Conservation (phyloP, 2,113 vertebrate species). For the Archocentrus centrarchus region DNA sequence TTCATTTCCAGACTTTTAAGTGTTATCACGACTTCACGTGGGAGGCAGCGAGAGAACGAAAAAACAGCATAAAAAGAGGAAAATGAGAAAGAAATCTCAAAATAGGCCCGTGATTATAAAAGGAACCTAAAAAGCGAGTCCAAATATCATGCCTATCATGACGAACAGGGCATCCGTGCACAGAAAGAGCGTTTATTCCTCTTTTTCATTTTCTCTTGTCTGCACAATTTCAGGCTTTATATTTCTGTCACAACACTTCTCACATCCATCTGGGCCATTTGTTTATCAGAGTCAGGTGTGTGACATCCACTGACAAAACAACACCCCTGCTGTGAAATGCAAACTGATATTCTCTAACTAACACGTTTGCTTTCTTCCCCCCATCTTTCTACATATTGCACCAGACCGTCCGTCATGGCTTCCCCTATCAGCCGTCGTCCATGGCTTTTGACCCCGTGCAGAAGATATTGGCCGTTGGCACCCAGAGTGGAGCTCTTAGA, state of each 20-base stretch:
- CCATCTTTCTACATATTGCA: slow-evolving; percentile 47
- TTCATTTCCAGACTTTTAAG: slow-evolving; percentile 56
- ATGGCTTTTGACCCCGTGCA: slow-evolving; percentile 99
- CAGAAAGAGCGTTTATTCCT: slow-evolving; percentile 13
- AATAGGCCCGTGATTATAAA: slow-evolving; percentile 63
- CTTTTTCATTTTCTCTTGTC: slow-evolving; percentile 1
- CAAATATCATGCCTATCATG: slow-evolving; percentile 32
- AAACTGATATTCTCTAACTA: slow-evolving; percentile 43
- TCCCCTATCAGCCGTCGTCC: slow-evolving; percentile 97
- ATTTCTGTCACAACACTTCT: slow-evolving; percentile 42
- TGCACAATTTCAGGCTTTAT: slow-evolving; percentile 30
- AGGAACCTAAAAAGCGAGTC: slow-evolving; percentile 45
- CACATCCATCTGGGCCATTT: slow-evolving; percentile 53
- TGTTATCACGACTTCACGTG: slow-evolving; percentile 69
- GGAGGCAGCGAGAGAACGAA: slow-evolving; percentile 59
- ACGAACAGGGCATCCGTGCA: slow-evolving; percentile 21
- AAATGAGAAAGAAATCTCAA: slow-evolving; percentile 55
- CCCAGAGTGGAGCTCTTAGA: slow-evolving; percentile 93
- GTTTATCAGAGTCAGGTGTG: slow-evolving; percentile 57
- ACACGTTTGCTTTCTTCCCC: neutral
- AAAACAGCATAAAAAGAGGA: slow-evolving; percentile 56
- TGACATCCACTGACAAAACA: slow-evolving; percentile 57
- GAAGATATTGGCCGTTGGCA: slow-evolving; percentile 97
- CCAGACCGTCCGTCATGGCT: slow-evolving; percentile 98
- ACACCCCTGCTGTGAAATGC: slow-evolving; percentile 55